These are phyloP conservation scores for Acanthosepion esculentum DNA, from an alignment of 2,888 invertebrate species.

Conservation along the genomic window DNA sequence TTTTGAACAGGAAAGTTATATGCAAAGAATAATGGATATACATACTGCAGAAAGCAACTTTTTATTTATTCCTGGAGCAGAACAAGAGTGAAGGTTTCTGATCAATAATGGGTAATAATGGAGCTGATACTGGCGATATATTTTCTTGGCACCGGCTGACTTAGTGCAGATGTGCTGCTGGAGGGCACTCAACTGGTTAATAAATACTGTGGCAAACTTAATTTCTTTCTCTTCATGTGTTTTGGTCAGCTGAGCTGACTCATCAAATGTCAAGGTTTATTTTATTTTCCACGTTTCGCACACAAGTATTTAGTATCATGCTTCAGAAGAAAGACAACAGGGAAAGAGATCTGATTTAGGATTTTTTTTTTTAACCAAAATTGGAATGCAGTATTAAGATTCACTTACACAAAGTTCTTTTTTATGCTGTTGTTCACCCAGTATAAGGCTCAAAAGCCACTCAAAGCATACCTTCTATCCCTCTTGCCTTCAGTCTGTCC, in stretches of 20 bases:
- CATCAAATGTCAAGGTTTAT: background rate
- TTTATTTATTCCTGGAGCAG: background rate
- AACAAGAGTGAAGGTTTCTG: background rate
- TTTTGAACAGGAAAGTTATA: too few relatives aligned
- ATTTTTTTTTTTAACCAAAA: too few relatives aligned
- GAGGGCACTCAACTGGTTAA: background rate
- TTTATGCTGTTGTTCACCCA: too few relatives aligned
- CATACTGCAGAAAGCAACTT: background rate
- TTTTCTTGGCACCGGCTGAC: background rate
- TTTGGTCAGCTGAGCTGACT: background rate
- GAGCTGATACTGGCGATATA: background rate
- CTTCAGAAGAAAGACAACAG: too few relatives aligned
- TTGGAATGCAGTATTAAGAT: too few relatives aligned
- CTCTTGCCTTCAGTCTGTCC: too few relatives aligned
- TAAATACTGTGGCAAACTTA: background rate
- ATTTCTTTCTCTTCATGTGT: too few relatives aligned
- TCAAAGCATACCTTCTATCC: too few relatives aligned
- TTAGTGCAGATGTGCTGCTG: background rate
- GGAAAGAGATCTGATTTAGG: too few relatives aligned
- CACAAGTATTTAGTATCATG: too few relatives aligned
- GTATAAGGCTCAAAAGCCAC: too few relatives aligned
- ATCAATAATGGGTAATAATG: slow-evolving; percentile 8
- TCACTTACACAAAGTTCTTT: too few relatives aligned
- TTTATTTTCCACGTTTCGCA: background rate
- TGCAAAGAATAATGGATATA: background rate